These are phyloP conservation scores for Mya arenaria DNA, from an alignment of 1,140 invertebrate species.

Conservation along the genomic window DNA sequence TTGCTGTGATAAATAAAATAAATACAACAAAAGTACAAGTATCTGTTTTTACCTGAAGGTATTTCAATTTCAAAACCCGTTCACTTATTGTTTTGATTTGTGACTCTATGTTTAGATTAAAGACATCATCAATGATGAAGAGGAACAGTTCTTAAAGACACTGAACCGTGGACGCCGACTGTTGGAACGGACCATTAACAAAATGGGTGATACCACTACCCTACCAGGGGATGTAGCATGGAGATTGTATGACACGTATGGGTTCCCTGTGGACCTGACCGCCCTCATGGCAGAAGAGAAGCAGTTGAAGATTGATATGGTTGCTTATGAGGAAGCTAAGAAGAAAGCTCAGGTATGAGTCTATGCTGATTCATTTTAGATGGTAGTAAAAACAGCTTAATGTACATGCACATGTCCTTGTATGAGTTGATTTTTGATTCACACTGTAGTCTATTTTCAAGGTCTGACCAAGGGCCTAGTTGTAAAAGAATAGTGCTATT, in stretches of 20 bases:
- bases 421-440: too few species aligned
- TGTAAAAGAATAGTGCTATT: too few species aligned
- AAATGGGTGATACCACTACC: slow-evolving; percentile 86
- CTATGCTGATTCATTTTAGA: too few species aligned
- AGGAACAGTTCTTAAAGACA: slow-evolving; percentile 98
- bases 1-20: too few species aligned
- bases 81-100: too few species aligned
- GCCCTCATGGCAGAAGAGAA: slow-evolving; percentile 99
- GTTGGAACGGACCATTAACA: slow-evolving; percentile 94
- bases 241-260: slow-evolving; percentile 99
- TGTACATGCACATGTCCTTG: too few species aligned
- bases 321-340: slow-evolving; percentile 94
- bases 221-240: slow-evolving; percentile 96
- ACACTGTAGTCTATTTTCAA: too few species aligned
- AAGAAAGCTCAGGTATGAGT: slow-evolving; percentile 89
- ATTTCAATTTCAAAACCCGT: too few species aligned
- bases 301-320: slow-evolving; percentile 93
- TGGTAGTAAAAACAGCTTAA: too few species aligned
- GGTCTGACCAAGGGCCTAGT: too few species aligned
- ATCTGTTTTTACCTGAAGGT: too few species aligned
- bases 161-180: slow-evolving; percentile 93
- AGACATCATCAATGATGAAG: slow-evolving; percentile 99
- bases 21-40: too few species aligned
- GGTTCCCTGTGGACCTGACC: slow-evolving; percentile 99
- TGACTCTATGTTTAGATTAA: slow-evolving; percentile 82